Conservation (phyloP, 2,797 vertebrate species). For the Arctocebus calabarensis region DNA sequence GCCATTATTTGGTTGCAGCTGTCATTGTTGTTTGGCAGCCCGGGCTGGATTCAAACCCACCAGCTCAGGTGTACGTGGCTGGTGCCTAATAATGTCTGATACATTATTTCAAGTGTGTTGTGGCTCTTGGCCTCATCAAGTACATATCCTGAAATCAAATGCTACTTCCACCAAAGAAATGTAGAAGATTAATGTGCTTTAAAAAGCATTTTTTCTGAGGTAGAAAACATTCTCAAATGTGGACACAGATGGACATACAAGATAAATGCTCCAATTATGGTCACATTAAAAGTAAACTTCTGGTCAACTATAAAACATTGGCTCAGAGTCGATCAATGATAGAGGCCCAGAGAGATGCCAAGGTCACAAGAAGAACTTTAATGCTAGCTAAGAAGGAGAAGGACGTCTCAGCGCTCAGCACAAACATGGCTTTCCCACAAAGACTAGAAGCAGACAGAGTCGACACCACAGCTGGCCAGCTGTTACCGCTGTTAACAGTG, state of each 20-base stretch:
- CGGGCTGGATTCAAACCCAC: no score
- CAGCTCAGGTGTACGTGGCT: no score
- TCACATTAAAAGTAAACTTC: rapidly evolving
- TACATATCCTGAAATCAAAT: background rate
- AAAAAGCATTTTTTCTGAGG: background rate
- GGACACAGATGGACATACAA: rapidly evolving
- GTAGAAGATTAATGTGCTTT: background rate
- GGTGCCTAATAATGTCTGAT: no score
- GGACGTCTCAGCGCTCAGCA: background rate
- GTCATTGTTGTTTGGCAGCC: no score
- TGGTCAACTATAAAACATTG: rapidly evolving
- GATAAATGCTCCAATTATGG: rapidly evolving
- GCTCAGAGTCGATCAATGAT: background rate
- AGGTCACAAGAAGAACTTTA: background rate
- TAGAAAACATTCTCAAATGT: background rate
- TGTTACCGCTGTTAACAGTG: background rate
- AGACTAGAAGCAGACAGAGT: background rate
- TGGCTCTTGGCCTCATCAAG: background rate
- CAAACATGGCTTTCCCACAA: background rate
- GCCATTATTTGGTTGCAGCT: no score
- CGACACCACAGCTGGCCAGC: rapidly evolving
- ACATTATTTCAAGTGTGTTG: background rate
- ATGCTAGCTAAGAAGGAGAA: background rate
- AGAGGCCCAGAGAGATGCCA: background rate
- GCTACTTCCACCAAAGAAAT: background rate